Percentiles rank a stretch among this genome's conserved stretches.
phyloP scores from a whole-genome alignment of 2,797 vertebrate species.

The Sandelia bainsii region DNA sequence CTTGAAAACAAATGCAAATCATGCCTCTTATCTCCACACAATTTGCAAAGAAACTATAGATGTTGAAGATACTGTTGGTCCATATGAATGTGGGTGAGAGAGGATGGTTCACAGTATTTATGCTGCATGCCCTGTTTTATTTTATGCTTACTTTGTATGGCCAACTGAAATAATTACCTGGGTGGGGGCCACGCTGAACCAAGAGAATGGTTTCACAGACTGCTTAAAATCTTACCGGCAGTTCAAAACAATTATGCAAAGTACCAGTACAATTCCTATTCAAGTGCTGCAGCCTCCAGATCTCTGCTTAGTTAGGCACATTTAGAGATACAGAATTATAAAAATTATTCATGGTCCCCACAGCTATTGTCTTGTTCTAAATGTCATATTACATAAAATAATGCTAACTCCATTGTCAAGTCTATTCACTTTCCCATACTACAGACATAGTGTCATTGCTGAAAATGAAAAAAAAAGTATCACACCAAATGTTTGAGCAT shows the following conservation, averaged over 20 bases:
- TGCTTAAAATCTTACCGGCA: conserved; percentile 49
- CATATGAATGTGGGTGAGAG: conserved; percentile 48
- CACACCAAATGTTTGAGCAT: not conserved
- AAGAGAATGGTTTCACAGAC: conserved; percentile 53
- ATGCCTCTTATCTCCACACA: not conserved
- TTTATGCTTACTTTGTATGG: conserved; percentile 36
- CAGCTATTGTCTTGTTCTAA: conserved; percentile 11
- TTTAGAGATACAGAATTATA: conserved; percentile 33
- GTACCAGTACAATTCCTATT: conserved; percentile 49
- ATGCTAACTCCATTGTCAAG: not conserved
- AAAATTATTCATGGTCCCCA: not conserved
- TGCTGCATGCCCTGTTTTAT: conserved; percentile 52
- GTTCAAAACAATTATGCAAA: conserved; percentile 65
- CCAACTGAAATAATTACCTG: conserved; percentile 62
- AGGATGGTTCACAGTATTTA: conserved; percentile 62
- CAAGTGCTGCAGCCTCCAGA: conserved; percentile 44
- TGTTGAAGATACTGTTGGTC: conserved; percentile 2
- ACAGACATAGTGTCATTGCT: not conserved
- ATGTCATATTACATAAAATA: not conserved
- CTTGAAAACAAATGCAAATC: conserved; percentile 8
- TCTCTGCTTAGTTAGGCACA: conserved; percentile 45
- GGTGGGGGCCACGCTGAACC: conserved; percentile 34
- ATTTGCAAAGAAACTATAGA: conserved; percentile 27
- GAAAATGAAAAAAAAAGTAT: not conserved
- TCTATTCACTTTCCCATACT: not conserved